Base-by-base conservation (phyloP, 2,797 vertebrate genomes). In the Fringilla coelebs region DNA sequence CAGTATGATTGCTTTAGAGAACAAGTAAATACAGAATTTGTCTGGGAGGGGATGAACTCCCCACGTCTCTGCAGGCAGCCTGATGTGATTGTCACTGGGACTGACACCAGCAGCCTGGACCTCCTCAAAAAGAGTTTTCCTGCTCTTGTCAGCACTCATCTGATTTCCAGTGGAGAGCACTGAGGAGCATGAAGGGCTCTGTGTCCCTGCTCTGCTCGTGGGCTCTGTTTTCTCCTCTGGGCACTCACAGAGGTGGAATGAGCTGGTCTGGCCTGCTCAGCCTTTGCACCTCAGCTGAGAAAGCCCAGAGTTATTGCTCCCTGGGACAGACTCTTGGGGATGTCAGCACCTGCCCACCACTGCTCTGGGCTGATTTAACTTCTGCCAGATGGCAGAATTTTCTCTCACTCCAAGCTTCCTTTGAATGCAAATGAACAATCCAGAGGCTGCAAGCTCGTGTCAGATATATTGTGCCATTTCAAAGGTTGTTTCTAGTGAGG, bases 321-420 rank as follows among this genome's bases (percentile, higher is more conserved):
- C 31, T 38, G 46, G 87, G 73, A 84, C 85, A 48, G 51, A 14
- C n/a, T 60, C 93, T 88, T 67, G 63, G 87, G 87, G 87, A 70
- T 67, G 76, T 75, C 66, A 89, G 73, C 82, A 83, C 72, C 89
- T 89, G 81, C 89, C 85, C 70, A 75, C 82, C 72, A 28, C 11
- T 5, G 7, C 52, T 78, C 66, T 52, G 70, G 40, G 66, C 78
- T 88, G 72, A 73, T 89, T 66, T 51, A 58, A 31, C 67, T 95
- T 72, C 73, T 91, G 76, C 83, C 87, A 93, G 82, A 91, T 92
- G 89, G 94, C 70, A 88, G 85, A 88, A 48, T 75, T 84, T 86
- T 76, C 79, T 67, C 72, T 84, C 32, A 31, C 36, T 84, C 15
- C 18, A 13, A 89, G 70, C 79, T 91, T 63, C 48, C 87, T 89